Evolutionary conservation across 1,140 invertebrate genomes (phyloP).

Genomic region (Drosophila grimshawi): DNA sequence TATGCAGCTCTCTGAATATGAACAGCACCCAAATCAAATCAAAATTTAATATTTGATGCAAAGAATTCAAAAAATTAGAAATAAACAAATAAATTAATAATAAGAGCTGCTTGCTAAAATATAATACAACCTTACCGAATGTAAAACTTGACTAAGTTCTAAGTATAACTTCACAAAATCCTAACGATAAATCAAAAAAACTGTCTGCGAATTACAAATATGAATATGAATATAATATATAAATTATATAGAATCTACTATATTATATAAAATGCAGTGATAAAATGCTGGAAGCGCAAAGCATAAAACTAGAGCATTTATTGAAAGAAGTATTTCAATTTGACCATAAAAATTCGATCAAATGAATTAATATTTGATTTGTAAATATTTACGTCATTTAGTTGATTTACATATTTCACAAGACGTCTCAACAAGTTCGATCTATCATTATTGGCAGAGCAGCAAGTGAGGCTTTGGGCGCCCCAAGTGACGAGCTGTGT

Average conservation of each 20-base stretch:
- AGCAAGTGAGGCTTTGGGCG: constrained; percentile 5
- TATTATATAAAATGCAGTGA: too few relatives aligned
- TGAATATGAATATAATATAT: too few relatives aligned
- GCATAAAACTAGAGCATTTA: too few relatives aligned
- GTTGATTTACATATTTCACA: not conserved
- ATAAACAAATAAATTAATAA: not conserved
- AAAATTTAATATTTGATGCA: constrained; percentile 1
- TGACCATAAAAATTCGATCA: not conserved
- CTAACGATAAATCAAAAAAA: too few relatives aligned
- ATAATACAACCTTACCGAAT: too few relatives aligned
- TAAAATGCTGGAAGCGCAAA: too few relatives aligned
- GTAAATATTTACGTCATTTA: not conserved
- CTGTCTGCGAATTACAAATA: too few relatives aligned
- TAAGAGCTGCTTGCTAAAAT: not conserved
- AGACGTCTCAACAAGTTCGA: constrained; percentile 3
- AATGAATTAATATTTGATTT: not conserved
- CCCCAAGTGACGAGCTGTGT: constrained; percentile 52
- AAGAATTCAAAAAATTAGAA: not conserved
- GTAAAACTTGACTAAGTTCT: too few relatives aligned
- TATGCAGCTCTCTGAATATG: constrained; percentile 22
- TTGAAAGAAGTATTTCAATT: too few relatives aligned
- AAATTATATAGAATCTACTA: too few relatives aligned
- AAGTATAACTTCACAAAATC: too few relatives aligned
- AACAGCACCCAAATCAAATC: constrained; percentile 53
- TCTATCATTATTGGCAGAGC: constrained; percentile 15